Evolutionary conservation across 2,888 invertebrate species (phyloP), one percentile per base, ranked within the genome.

Genomic region (Plagodis pulveraria): DNA sequence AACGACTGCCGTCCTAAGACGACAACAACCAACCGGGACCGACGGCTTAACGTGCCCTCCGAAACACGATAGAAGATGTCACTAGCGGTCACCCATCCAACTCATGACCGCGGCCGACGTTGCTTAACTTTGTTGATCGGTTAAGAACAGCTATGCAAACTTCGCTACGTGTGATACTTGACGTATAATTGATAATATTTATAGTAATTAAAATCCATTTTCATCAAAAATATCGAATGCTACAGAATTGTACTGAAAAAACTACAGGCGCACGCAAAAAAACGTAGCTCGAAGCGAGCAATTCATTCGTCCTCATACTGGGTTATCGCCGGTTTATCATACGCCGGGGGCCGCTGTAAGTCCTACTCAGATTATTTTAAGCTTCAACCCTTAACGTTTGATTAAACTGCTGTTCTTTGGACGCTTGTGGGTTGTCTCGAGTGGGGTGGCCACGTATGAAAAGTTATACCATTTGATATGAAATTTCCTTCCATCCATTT

Each of bases 251-350:
- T 58, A 56, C 71, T 69, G 66, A 56, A 70, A 80, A 78, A 81
- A 78, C 73, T 80, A 83, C 78, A 80, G 71, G 74, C 76, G 73
- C 78, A 81, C 78, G 83, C 86, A 86, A 86, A 87, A 40, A 88
- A 88, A 81, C 79, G 77, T 86, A 69, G 88, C 89, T 85, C 73
- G 74, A 76, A 89, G 89, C 86, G 74, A 76, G 81, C 88, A 89
- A 90, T 90, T 89, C 88, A 86, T 87, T 87, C 85, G 80, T 83
- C 77, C 84, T 81, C 84, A 88, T 89, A 89, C 87, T 86, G 85
- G 84, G 86, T 87, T 91, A 91, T 91, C 89, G 82, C 74, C 82
- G 81, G 84, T 89, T 90, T 88, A 91, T 91, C 90, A 89, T 89
- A 81, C 80, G 88, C 89, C 85, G 76, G 75, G 76, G 89, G 82